phyloP scores from a whole-genome alignment of 2,113 vertebrate species.

The Ptilonorhynchus violaceus region DNA sequence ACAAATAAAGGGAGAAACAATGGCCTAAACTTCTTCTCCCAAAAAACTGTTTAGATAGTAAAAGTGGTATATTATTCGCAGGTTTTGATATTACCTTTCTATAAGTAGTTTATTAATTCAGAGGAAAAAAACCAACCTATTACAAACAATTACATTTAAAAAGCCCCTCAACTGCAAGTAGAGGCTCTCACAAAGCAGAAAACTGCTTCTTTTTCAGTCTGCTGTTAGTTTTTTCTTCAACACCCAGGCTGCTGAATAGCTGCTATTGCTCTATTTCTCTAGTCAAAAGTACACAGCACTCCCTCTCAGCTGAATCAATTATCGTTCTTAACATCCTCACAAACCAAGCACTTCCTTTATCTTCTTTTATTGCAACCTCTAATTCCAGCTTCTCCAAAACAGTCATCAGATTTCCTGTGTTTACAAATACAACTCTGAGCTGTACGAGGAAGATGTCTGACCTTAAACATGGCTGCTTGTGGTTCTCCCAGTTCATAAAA shows the following conservation, averaged over 20 bases:
- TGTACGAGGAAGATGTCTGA: slow-evolving; percentile 50
- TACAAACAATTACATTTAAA: not conserved
- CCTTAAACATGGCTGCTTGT: slow-evolving; percentile 99
- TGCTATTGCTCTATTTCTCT: not conserved
- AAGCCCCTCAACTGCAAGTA: fast-evolving
- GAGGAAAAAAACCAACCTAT: not conserved
- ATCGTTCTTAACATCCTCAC: not conserved
- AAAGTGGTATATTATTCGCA: not conserved
- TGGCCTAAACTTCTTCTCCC: slow-evolving; percentile 62
- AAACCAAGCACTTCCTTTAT: not conserved
- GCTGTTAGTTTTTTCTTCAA: not conserved
- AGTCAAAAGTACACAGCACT: not conserved
- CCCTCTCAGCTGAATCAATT: not conserved
- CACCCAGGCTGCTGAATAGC: not conserved
- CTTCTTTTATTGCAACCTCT: not conserved
- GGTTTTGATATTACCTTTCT: not conserved
- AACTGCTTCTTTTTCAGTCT: not conserved
- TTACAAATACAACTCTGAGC: not conserved
- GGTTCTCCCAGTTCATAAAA: slow-evolving; percentile 98
- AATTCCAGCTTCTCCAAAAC: not conserved
- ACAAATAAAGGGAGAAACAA: not conserved
- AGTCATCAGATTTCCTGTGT: not conserved
- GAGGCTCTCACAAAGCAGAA: not conserved
- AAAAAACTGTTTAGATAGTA: not conserved
- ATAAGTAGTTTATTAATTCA: not conserved